phyloP scores from a whole-genome alignment of 2,888 invertebrate genomes.

The Sinopyrophorus schimmeli region DNA sequence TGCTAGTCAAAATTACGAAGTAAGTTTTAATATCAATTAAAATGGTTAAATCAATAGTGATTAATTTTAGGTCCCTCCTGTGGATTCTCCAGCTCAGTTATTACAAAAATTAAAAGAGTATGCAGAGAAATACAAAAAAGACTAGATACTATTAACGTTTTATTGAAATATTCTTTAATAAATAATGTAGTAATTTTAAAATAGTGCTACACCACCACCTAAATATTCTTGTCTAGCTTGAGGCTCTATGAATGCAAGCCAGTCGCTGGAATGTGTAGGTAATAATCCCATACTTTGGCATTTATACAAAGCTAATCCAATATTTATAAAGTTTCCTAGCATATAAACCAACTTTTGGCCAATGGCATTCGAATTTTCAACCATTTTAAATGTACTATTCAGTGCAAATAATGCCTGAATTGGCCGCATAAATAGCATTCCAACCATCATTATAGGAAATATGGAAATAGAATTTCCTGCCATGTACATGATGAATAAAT shows the following conservation, averaged over 20 bases:
- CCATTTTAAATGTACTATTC: slow-evolving; percentile 88
- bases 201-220: slow-evolving; percentile 76
- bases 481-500: slow-evolving; percentile 99
- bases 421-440: slow-evolving; percentile 96
- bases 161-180: slow-evolving; percentile 45
- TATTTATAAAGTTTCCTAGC: slow-evolving; percentile 90
- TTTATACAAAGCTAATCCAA: slow-evolving; percentile 91
- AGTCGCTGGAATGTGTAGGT: slow-evolving; percentile 96
- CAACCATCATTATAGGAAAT: slow-evolving; percentile 99
- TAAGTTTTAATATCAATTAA: slow-evolving; percentile 48
- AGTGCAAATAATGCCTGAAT: slow-evolving; percentile 93
- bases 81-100: slow-evolving; percentile 79
- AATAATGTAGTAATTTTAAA: slow-evolving; percentile 51
- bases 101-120: slow-evolving; percentile 71
- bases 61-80: slow-evolving; percentile 69
- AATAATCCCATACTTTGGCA: slow-evolving; percentile 97
- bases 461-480: slow-evolving; percentile 99
- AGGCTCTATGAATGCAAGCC: slow-evolving; percentile 96
- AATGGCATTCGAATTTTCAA: slow-evolving; percentile 87
- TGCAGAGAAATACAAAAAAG: slow-evolving; percentile 68
- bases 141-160: slow-evolving; percentile 14
- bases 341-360: slow-evolving; percentile 93
- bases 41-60: slow-evolving; percentile 8
- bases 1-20: slow-evolving; percentile 76
- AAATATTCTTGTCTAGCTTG: slow-evolving; percentile 82